Evolutionary conservation across 2,888 invertebrate genomes (phyloP).

Genomic region (Brenthis hecate): DNA sequence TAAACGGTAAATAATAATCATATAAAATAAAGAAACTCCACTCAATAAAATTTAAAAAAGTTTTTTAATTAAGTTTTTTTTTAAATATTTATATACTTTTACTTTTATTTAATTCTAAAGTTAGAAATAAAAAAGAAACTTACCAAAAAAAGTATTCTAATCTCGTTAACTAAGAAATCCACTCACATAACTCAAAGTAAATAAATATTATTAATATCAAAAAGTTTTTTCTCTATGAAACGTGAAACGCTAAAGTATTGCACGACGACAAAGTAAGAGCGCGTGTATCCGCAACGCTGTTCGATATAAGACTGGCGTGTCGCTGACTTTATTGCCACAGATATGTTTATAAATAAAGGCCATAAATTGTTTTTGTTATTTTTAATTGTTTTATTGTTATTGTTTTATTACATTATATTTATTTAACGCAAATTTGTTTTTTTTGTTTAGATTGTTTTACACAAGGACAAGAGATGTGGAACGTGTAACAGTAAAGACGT

Average conservation of each 20-base stretch:
- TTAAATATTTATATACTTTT: neutral
- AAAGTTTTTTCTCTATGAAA: neutral
- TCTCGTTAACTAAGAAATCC: neutral
- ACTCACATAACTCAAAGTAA: slow-evolving; percentile 4
- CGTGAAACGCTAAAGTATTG: neutral
- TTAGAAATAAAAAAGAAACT: neutral
- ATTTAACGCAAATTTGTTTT: neutral
- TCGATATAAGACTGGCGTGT: slow-evolving; percentile 32
- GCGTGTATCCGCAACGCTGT: slow-evolving; percentile 29
- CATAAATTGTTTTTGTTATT: slow-evolving; percentile 32
- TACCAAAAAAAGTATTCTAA: neutral
- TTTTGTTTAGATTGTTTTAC: neutral
- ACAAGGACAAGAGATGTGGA: too few relatives aligned
- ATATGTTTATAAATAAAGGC: slow-evolving; percentile 14
- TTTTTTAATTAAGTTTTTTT: too few relatives aligned
- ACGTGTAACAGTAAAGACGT: too few relatives aligned
- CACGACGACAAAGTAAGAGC: neutral
- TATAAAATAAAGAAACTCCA: too few relatives aligned
- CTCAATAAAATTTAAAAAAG: too few relatives aligned
- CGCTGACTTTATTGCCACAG: slow-evolving; percentile 3
- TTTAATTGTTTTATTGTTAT: slow-evolving; percentile 5
- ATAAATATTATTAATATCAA: neutral
- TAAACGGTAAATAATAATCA: too few relatives aligned
- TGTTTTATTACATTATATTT: neutral
- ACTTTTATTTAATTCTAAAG: neutral